Evolutionary conservation across 2,797 vertebrate genomes (phyloP), one percentile per base, ranked within the genome.

Genomic region (Falco cherrug): DNA sequence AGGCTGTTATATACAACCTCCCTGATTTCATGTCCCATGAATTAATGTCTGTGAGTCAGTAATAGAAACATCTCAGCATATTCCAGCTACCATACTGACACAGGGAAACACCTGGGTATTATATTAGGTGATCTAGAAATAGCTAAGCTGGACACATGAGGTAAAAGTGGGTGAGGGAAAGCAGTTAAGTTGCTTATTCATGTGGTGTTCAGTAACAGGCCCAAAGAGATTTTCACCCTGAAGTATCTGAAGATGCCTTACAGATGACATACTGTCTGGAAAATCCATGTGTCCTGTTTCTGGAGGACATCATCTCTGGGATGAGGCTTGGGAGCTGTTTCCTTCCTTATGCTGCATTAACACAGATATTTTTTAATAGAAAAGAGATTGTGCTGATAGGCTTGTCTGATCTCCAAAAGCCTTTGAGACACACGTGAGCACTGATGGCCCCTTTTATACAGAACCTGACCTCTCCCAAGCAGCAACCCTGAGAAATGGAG

Each of bases 171-270:
- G 41, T 37, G n/a, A 84, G 24, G 7, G 29, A 90, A 90, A 90
- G n/a, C 74, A 53, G n/a, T 47, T 82, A 51, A 93, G 48, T 82
- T 57, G 20, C 5, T 79, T 88, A 48, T 86, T 96, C 56, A 68
- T 82, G 13, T 70, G 70, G 63, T 92, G 45, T 68, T 95, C 35
- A 61, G 82, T 43, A 83, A 87, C 33, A 53, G 11, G 84, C 70
- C 70, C 60, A 69, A 95, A 87, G 74, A 86, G 31, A 63, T 82
- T 95, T 93, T 84, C 39, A 82, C 16, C 20, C 77, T 69, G 29
- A 89, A 94, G 59, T 51, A 48, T 88, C 25, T 94, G 59, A 95
- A 75, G 68, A 90, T 95, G 80, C 67, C 74, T 96, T 84, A 61
- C 22, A 87, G 51, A 84, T 90, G 80, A 92, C 56, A 67, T 77